Percentiles rank a stretch among this genome's conserved stretches.
phyloP scores from a whole-genome alignment of 2,797 vertebrate species.

The Labroides dimidiatus region DNA sequence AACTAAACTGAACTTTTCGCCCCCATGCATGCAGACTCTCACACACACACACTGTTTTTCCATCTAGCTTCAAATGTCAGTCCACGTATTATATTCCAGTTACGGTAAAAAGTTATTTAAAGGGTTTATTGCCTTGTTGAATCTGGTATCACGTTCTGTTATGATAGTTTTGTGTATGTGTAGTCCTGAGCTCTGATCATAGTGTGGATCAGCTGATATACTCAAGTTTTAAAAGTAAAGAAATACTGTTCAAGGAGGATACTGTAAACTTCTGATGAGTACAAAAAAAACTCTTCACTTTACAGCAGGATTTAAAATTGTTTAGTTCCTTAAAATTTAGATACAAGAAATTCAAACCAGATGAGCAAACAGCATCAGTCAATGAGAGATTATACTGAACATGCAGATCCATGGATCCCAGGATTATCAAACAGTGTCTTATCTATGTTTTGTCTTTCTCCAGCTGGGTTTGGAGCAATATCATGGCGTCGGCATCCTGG shows the following conservation, averaged over 20 bases:
- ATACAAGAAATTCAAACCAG: no score
- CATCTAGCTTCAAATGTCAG: background rate
- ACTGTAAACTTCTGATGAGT: no score
- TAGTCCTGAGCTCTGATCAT: background rate
- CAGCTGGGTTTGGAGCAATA: conserved; percentile 93
- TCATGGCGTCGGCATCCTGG: conserved; percentile 93
- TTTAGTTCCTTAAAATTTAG: no score
- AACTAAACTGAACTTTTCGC: background rate
- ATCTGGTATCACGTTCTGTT: background rate
- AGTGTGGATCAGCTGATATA: background rate
- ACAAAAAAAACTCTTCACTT: no score
- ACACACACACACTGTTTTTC: background rate
- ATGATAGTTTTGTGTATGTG: background rate
- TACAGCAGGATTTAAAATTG: no score
- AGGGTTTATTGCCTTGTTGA: conserved; percentile 2
- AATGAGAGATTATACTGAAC: no score
- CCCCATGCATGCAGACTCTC: background rate
- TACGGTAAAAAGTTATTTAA: conserved; percentile 9
- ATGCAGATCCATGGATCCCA: background rate
- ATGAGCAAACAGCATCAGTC: no score
- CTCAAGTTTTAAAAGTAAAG: background rate
- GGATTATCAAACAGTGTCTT: background rate
- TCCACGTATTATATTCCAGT: background rate
- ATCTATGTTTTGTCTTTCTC: conserved; percentile 42
- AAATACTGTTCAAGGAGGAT: no score